Evolutionary conservation across 2,113 vertebrate genomes (phyloP), one percentile per base, ranked within the genome.

Genomic region (Halichoerus grypus): DNA sequence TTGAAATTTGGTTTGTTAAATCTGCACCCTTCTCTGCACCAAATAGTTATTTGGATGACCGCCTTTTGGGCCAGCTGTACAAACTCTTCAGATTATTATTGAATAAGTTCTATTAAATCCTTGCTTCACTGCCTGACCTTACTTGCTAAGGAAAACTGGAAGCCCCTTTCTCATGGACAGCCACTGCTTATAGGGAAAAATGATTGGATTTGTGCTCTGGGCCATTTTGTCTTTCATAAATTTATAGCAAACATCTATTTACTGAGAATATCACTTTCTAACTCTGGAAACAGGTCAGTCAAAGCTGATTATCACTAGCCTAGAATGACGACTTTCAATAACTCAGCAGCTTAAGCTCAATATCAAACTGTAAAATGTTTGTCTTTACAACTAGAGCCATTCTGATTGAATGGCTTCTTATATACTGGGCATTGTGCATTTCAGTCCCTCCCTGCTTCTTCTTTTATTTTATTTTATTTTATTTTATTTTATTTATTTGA

Each of bases 241-340:
- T 96, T 97, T 98, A 92, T 26, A 97, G 93, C 98, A 97, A 98
- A 94, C 51, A 97, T 91, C 80, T 98, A 46, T 98, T 98, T 98
- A 97, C 80, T 95, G 95, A 98, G 94, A 97, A 96, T 97, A 97
- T 98, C 95, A 94, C 79, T 98, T 98, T 96, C 71, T 81, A 97
- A 93, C 74, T 87, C 94, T 98, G 95, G 85, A 97, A 98, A 95
- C 97, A 86, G 92, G 91, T 98, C 97, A 97, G 88, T 96, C 65
- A 97, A 97, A 97, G 42, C 88, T 98, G 98, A 98, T 98, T 98
- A 98, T 97, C 97, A 76, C 59, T 63, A 94, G 69, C 57, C 61
- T 79, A 90, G 87, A 97, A 96, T 53, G 95, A 96, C 80, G 95
- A 82, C 95, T 98, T 97, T 97, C 97, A 98, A 97, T 98, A 98